Evolutionary conservation across 2,113 vertebrate species (phyloP).

Genomic region (Carassius gibelio): DNA sequence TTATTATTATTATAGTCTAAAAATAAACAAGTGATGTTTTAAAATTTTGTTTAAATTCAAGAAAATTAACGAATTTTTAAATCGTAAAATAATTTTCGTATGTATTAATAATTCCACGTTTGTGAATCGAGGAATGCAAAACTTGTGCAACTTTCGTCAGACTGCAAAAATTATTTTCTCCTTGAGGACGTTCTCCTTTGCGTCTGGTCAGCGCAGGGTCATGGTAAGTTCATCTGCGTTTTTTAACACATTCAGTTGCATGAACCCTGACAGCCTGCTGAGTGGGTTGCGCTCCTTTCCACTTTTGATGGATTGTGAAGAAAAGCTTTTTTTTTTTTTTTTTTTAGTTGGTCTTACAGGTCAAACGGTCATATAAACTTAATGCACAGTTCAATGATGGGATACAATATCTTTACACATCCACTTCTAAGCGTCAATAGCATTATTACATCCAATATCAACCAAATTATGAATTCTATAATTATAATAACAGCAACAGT

Average conservation of each 20-base stretch:
- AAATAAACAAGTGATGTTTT: neutral
- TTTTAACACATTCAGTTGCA: conserved; percentile 47
- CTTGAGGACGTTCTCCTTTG: neutral
- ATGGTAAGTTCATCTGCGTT: conserved; percentile 40
- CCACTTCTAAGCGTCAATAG: neutral
- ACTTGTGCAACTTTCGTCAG: neutral
- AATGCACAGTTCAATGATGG: neutral
- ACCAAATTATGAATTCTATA: neutral
- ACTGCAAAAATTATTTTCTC: neutral
- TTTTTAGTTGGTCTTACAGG: neutral
- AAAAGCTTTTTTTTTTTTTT: neutral
- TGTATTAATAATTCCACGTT: neutral
- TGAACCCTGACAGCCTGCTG: conserved; percentile 43
- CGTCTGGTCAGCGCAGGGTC: conserved; percentile 32
- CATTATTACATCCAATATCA: neutral
- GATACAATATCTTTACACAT: neutral
- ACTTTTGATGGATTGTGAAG: conserved; percentile 36
- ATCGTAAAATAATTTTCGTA: neutral
- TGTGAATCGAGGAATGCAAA: neutral
- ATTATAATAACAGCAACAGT: neutral
- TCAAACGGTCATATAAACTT: neutral
- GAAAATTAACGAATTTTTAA: neutral
- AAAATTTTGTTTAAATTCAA: neutral
- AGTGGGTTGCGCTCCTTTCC: conserved; percentile 38
- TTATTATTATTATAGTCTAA: neutral